Evolutionary conservation across 1,140 invertebrate species (phyloP).

Genomic region (Neuroterus valhalla): DNA sequence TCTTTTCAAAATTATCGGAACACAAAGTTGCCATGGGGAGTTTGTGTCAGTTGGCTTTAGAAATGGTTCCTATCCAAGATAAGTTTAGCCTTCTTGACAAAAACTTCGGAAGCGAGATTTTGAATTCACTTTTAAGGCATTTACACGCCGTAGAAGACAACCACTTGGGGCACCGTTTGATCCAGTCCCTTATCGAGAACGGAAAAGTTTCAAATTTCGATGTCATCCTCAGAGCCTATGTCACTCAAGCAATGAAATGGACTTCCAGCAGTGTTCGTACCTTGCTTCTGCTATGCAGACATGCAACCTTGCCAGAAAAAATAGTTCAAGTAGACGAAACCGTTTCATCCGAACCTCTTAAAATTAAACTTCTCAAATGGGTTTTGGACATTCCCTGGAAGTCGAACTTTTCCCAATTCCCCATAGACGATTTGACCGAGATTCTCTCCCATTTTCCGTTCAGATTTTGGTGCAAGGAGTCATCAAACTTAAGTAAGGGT

Average conservation of each 20-base stretch:
- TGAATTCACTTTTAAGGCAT: not conserved
- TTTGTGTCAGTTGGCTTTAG: not conserved
- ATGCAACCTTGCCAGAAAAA: not conserved
- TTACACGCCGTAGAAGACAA: not conserved
- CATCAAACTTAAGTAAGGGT: too few relatives aligned
- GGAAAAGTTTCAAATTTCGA: not conserved
- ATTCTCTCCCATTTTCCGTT: not conserved
- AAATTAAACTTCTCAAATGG: not conserved
- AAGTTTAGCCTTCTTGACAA: not conserved
- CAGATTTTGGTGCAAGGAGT: not conserved
- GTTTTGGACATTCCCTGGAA: not conserved
- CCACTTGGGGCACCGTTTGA: not conserved
- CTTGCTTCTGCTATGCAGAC: not conserved
- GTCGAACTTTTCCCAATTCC: not conserved
- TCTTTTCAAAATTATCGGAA: slow-evolving; percentile 3
- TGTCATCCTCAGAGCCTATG: not conserved
- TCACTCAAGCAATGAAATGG: not conserved
- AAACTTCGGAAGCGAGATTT: not conserved
- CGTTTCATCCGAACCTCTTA: not conserved
- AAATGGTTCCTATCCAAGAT: not conserved
- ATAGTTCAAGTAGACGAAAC: not conserved
- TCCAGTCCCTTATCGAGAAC: not conserved
- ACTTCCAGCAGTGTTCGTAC: not conserved
- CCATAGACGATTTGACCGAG: not conserved
- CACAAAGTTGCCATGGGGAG: not conserved